Conservation (phyloP, 2,797 vertebrate genomes). For the Crocidura indochinensis region DNA sequence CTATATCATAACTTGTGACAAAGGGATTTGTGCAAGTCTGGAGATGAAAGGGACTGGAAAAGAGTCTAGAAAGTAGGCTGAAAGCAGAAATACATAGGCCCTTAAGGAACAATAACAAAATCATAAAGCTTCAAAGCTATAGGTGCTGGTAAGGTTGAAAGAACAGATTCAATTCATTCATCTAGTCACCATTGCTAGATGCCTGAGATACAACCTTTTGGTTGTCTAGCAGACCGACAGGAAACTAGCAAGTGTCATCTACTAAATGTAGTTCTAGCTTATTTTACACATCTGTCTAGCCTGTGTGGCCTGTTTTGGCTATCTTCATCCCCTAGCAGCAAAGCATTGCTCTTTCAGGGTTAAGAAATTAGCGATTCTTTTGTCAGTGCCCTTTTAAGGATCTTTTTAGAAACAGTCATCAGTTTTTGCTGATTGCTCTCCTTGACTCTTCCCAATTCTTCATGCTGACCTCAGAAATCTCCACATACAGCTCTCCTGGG, state of each 20-base stretch:
- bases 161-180: not conserved
- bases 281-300: not conserved
- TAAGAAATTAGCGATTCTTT: not conserved
- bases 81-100: not conserved
- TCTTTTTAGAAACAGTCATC: conserved; percentile 13
- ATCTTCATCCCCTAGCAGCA: not conserved
- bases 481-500: not conserved
- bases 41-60: not conserved
- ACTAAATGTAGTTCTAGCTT: conserved; percentile 23
- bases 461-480: not conserved
- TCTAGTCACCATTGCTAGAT: not conserved
- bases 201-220: not conserved
- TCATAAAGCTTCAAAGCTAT: not conserved
- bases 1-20: not conserved
- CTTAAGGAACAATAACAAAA: not conserved
- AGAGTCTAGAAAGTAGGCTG: not conserved
- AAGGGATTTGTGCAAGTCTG: not conserved
- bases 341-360: not conserved
- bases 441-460: conserved; percentile 8
- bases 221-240: not conserved
- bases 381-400: conserved; percentile 13
- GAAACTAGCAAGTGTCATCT: not conserved
- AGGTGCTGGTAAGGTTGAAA: not conserved
- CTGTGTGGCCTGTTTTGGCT: not conserved
- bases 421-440: not conserved